Base-by-base conservation (phyloP, 2,888 invertebrate species). In the Drosophila algonquin region DNA sequence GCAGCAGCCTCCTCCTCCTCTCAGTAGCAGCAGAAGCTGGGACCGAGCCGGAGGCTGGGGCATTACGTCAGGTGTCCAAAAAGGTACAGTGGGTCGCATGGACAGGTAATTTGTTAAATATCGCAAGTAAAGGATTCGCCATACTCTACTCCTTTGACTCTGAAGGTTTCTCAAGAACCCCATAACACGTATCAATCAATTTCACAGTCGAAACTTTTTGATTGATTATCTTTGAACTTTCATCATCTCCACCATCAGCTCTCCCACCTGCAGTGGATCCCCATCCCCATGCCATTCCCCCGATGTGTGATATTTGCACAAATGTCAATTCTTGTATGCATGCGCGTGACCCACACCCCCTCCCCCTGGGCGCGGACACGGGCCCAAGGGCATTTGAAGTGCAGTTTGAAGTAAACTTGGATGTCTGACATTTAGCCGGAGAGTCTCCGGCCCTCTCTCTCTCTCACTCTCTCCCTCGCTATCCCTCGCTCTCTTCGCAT, bases 351-450 rank as follows among this genome's bases (percentile, higher is more conserved):
- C 55, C 50, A 50, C 56, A 56, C 21, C 3, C 21, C 65, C 67
- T 52, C 8, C 35, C 67, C 24, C 40, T 10, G 24, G 40, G 32
- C 27, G 40, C 10, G 21, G 45, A 44, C 16, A 9, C 9, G 12
- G 24, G 2, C 30, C 14, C 64, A 69, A 65, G 69, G 69, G 55
- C 68, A 30, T 46, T 53, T 54, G 54, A 65, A 68, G 65, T 68
- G 48, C 65, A 65, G 24, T 14, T 21, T 9, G 12, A 63, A 46
- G 50, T 45, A 65, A 53, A 16, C 47, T 32, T 56, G 56, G 18
- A 24, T 48, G 21, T 63, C 61, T 71, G 71, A 71, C 72, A 69
- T 69, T 65, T 71, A 27, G 52, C 68, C 21, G 40, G 54, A 18
- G 14, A 40, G 40, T 40, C 40, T 40, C 14, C 14, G 14, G 21